phyloP scores from a whole-genome alignment of 2,113 vertebrate species.

The Procavia capensis region DNA sequence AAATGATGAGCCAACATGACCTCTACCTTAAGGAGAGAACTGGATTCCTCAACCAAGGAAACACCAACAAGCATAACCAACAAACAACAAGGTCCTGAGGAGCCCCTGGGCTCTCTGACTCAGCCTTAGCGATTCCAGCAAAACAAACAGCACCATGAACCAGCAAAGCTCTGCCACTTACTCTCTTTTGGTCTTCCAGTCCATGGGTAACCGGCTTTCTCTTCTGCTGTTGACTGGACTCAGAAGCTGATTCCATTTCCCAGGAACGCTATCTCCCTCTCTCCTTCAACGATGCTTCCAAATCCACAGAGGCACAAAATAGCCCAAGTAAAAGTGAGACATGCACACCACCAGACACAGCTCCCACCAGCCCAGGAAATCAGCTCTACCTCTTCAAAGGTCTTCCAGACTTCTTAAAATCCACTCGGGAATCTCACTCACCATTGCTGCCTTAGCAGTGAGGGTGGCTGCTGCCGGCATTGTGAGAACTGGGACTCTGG shows the following conservation, averaged over 20 bases:
- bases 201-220: slow-evolving; percentile 94
- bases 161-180: slow-evolving; percentile 86
- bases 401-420: slow-evolving; percentile 77
- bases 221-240: slow-evolving; percentile 92
- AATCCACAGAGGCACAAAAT: slow-evolving; percentile 83
- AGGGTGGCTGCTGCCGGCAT: slow-evolving; percentile 76
- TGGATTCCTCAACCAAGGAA: background rate
- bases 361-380: slow-evolving; percentile 46
- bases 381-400: slow-evolving; percentile 78
- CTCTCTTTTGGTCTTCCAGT: slow-evolving; percentile 98
- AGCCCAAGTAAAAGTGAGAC: slow-evolving; percentile 67
- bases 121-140: slow-evolving; percentile 59
- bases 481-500: slow-evolving; percentile 65
- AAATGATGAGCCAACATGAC: background rate
- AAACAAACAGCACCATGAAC: slow-evolving; percentile 49
- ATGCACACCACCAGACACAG: background rate
- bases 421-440: slow-evolving; percentile 70
- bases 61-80: slow-evolving; percentile 19
- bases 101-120: slow-evolving; percentile 50
- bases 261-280: slow-evolving; percentile 82
- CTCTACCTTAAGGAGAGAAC: background rate
- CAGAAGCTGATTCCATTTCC: slow-evolving; percentile 95
- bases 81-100: background rate
- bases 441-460: slow-evolving; percentile 68
- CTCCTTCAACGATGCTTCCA: slow-evolving; percentile 81